These are phyloP conservation scores for Elaeidobius kamerunicus DNA, from an alignment of 2,888 invertebrate species.

Conservation along the genomic window DNA sequence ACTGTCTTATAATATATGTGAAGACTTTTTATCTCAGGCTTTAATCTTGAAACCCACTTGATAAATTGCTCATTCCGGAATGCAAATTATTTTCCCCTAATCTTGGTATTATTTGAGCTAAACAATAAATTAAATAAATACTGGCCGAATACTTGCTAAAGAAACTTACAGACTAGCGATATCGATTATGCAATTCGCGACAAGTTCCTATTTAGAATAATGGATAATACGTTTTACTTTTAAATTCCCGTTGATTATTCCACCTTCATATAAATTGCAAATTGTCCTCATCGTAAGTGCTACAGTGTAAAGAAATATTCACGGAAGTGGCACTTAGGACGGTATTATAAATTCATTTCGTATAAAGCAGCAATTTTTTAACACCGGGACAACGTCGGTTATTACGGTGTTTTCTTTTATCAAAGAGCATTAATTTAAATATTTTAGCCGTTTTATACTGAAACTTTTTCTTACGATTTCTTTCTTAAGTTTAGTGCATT, in stretches of 20 bases:
- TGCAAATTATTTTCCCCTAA: no score
- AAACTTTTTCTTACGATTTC: no score
- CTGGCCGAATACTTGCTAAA: no score
- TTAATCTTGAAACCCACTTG: no score
- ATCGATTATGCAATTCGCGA: neutral
- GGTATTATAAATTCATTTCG: constrained; percentile 7
- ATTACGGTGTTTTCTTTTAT: neutral
- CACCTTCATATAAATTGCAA: constrained; percentile 10
- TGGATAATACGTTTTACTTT: constrained; percentile 6
- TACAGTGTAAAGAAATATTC: constrained; percentile 7
- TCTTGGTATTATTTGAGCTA: no score
- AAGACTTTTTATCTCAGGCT: no score
- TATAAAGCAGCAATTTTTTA: neutral
- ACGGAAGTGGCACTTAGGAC: constrained; percentile 10
- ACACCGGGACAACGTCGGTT: neutral
- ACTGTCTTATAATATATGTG: no score
- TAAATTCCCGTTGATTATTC: constrained; percentile 2
- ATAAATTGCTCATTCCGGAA: no score
- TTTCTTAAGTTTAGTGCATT: no score
- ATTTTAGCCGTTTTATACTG: no score
- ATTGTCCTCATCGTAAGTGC: constrained; percentile 5
- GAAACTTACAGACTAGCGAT: neutral
- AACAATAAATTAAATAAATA: no score
- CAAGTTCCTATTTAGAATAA: neutral
- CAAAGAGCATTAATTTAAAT: neutral